A percentile compares a stretch with the other conserved stretches of the same genome.
Evolutionary conservation across 2,113 vertebrate genomes (phyloP).

Genomic region (Hydropotes inermis): DNA sequence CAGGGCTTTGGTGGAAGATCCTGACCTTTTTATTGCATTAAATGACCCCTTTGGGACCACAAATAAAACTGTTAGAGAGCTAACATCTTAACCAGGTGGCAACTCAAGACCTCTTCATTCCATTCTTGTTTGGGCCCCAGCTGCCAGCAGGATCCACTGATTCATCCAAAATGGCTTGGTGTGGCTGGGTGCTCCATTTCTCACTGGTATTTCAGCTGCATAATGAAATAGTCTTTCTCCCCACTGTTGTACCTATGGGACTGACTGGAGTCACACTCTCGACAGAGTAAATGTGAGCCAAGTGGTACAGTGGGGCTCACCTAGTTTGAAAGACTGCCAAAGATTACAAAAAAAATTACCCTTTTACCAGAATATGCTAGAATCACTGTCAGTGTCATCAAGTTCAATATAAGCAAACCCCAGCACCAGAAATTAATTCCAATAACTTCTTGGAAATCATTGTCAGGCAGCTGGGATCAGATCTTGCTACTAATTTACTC

Average conservation of each 20-base stretch:
- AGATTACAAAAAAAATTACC: neutral
- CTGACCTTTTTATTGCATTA: neutral
- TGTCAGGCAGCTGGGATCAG: neutral
- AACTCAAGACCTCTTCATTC: neutral
- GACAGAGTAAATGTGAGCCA: neutral
- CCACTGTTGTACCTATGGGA: neutral
- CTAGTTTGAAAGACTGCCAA: neutral
- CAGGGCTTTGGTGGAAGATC: neutral
- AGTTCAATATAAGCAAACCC: neutral
- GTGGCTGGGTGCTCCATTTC: neutral
- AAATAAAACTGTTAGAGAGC: neutral
- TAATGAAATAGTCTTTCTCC: neutral
- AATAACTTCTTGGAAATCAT: neutral
- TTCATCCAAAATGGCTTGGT: neutral
- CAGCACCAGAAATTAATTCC: neutral
- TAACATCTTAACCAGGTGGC: neutral
- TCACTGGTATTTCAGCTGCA: neutral
- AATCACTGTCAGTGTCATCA: neutral
- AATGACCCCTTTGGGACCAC: neutral
- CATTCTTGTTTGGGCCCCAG: neutral
- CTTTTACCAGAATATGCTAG: neutral
- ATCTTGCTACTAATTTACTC: neutral
- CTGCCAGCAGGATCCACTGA: neutral
- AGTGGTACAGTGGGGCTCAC: neutral
- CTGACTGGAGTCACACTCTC: neutral